Base-by-base conservation (phyloP, 1,140 invertebrate species). In the Battus philenor region DNA sequence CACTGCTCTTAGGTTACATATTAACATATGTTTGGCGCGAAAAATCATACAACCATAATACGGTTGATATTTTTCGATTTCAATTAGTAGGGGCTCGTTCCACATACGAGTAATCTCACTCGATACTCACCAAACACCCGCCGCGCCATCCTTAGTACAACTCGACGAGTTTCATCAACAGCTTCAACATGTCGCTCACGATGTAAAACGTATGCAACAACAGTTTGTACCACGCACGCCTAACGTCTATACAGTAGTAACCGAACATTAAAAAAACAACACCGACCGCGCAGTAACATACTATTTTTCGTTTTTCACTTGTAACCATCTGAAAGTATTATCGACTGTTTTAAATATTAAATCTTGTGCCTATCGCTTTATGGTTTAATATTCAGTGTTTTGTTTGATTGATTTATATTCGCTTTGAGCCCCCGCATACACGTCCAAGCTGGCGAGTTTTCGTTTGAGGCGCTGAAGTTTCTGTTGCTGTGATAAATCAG, bases 81-180 rank as follows among this genome's bases (percentile, higher is more conserved):
- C n/a, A n/a, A n/a, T n/a, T n/a, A n/a, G n/a, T n/a, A n/a, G n/a
- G n/a, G n/a, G n/a, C n/a, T n/a, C n/a, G n/a, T n/a, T n/a, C n/a
- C n/a, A n/a, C n/a, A n/a, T n/a, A n/a, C n/a, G n/a, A n/a, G n/a
- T n/a, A n/a, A 50, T 52, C 51, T 54, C 55, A 43, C 13, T 24
- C 51, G 16, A 26, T 16, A 55, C 29, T 44, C 38, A 43, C 26
- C 43, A 10, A 44, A 2, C 15, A 39, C 2, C 47, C 38, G 59
- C 26, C 38, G 46, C 10, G 22, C 32, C 69, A 61, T 69, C 33
- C 15, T 72, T 59, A 81, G 34, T 82, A 79, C 31, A 80, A 54
- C 54, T 81, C 79, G 2, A 83, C 72, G 20, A 81, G 49, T 32
- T 80, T 80, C 61, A 84, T 78, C 13, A 84, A 46, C 13, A 84